Conservation (phyloP, 2,888 invertebrate species). For the Dromius quadrimaculatus region DNA sequence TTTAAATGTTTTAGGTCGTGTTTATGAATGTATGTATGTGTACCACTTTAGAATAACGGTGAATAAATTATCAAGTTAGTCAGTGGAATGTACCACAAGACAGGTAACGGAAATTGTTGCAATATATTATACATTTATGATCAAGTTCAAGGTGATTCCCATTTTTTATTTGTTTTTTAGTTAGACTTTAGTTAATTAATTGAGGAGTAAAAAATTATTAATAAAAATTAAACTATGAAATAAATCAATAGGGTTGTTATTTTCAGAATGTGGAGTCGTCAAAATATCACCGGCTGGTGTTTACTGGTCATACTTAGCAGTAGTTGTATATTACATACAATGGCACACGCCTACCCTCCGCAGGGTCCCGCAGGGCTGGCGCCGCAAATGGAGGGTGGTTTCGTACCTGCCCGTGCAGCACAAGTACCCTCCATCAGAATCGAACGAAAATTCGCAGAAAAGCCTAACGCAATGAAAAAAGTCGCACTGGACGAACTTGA, state of each 20-base stretch:
- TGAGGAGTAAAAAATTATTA: too few species aligned
- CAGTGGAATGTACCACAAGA: conserved; percentile 24
- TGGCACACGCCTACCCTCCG: conserved; percentile 74
- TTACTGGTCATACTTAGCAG: conserved; percentile 78
- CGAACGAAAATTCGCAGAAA: conserved; percentile 88
- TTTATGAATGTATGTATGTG: conserved; percentile 36
- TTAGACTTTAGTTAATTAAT: too few species aligned
- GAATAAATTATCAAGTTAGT: conserved; percentile 36
- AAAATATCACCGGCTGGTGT: conserved; percentile 75
- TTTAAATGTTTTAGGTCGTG: conserved; percentile 32
- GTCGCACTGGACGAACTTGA: conserved; percentile 85
- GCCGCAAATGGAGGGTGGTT: conserved; percentile 43
- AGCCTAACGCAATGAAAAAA: conserved; percentile 90
- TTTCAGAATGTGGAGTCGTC: conserved; percentile 73
- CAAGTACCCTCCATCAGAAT: conserved; percentile 68
- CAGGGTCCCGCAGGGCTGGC: conserved; percentile 52
- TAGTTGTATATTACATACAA: conserved; percentile 75
- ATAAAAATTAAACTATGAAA: background rate
- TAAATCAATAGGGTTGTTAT: background rate
- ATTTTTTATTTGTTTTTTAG: too few species aligned
- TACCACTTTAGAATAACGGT: conserved; percentile 44
- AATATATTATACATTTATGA: background rate
- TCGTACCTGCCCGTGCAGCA: conserved; percentile 58
- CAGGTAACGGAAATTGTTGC: conserved; percentile 30
- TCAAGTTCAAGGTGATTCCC: background rate